Percentiles rank a stretch among this genome's conserved stretches.
Evolutionary conservation across 1,140 invertebrate species (phyloP).

Genomic region (Muscidifurax raptorellus): DNA sequence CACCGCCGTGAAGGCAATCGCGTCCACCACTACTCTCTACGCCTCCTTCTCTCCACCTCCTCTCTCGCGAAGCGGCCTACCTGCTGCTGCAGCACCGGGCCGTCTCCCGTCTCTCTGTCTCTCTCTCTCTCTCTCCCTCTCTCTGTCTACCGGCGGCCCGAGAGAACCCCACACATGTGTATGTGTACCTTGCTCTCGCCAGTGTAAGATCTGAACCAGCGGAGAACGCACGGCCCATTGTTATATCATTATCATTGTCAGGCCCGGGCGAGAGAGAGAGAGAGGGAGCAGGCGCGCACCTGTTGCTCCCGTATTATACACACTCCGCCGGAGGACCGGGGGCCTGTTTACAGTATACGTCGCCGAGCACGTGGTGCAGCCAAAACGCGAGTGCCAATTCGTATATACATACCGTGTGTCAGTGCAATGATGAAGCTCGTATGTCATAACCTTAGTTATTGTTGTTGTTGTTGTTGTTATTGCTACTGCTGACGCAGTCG

Average conservation of each 20-base stretch:
- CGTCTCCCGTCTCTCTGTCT: conserved; percentile 56
- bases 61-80: conserved; percentile 36
- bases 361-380: neutral
- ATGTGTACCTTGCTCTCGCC: conserved; percentile 73
- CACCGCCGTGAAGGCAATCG: neutral
- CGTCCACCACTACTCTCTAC: conserved; percentile 23
- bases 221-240: conserved; percentile 75
- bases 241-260: conserved; percentile 75
- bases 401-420: neutral
- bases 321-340: no score
- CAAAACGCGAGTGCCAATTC: conserved; percentile 24
- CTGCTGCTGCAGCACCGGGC: conserved; percentile 34
- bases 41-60: conserved; percentile 3
- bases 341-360: neutral
- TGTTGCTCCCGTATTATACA: neutral
- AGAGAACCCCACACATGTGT: conserved; percentile 68
- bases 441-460: no score
- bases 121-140: conserved; percentile 59
- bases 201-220: conserved; percentile 75
- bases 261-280: conserved; percentile 39
- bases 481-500: no score
- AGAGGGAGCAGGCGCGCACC: neutral
- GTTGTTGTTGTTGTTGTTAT: no score
- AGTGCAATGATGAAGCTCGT: no score
- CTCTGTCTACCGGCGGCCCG: conserved; percentile 61